Evolutionary conservation across 2,113 vertebrate genomes (phyloP).

Genomic region (Eptatretus burgeri): DNA sequence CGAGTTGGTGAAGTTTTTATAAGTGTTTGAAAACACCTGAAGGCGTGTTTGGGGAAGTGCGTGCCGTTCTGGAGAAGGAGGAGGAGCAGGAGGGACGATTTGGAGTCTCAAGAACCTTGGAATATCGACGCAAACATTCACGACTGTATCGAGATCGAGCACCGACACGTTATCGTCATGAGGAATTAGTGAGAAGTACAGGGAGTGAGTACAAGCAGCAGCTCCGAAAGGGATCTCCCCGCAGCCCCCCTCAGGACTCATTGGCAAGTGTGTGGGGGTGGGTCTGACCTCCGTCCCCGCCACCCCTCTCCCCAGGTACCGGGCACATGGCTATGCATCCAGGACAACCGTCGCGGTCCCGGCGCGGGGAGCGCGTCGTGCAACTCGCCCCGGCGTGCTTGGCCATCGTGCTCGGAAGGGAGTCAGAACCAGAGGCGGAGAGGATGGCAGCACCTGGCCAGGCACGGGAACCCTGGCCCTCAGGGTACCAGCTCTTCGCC

Average conservation of each 20-base stretch:
- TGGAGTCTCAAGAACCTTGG: too few relatives aligned
- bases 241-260: neutral
- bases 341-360: conserved; percentile 10
- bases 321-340: neutral
- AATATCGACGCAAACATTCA: too few relatives aligned
- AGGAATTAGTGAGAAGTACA: too few relatives aligned
- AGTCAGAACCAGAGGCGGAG: conserved; percentile 6
- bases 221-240: neutral
- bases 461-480: conserved; percentile 35
- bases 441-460: conserved; percentile 11
- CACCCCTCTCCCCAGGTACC: neutral
- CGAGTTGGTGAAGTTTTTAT: too few relatives aligned
- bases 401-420: conserved; percentile 47
- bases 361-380: conserved; percentile 39
- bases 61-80: too few relatives aligned
- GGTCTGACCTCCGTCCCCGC: neutral
- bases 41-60: too few relatives aligned
- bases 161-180: too few relatives aligned
- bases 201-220: neutral
- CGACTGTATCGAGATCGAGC: too few relatives aligned
- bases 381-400: conserved; percentile 73
- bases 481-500: conserved; percentile 77
- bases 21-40: too few relatives aligned
- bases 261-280: neutral
- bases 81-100: too few relatives aligned